These are phyloP conservation scores for Rhopalosiphum maidis DNA, from an alignment of 1,140 invertebrate genomes.

Conservation along the genomic window DNA sequence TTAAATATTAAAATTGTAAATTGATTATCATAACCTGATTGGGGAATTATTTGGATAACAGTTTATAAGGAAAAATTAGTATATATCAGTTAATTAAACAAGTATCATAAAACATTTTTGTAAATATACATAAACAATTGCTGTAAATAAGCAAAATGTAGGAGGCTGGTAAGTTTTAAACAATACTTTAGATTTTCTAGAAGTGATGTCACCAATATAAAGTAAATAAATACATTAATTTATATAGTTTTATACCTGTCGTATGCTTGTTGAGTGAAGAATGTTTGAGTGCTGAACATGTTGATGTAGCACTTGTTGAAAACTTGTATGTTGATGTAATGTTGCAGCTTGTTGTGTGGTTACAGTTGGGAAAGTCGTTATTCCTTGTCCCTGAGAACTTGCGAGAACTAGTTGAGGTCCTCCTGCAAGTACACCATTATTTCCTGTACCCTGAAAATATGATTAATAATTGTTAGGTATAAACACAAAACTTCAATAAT, in stretches of 20 bases:
- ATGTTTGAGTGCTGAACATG: slow-evolving; percentile 59
- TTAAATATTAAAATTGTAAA: background rate
- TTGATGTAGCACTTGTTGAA: slow-evolving; percentile 59
- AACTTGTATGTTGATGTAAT: slow-evolving; percentile 59
- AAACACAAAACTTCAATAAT: background rate
- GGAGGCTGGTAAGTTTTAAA: background rate
- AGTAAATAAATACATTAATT: background rate
- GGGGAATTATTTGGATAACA: background rate
- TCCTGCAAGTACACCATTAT: slow-evolving; percentile 58
- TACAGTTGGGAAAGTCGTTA: slow-evolving; percentile 59
- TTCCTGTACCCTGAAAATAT: slow-evolving; percentile 60
- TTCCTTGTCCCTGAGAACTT: slow-evolving; percentile 50
- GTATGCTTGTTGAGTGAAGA: slow-evolving; percentile 59
- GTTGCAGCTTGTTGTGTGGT: slow-evolving; percentile 46
- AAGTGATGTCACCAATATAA: background rate
- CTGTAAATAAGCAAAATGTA: background rate
- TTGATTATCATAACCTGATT: background rate
- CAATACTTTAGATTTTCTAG: background rate
- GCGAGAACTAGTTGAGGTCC: slow-evolving; percentile 59
- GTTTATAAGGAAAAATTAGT: background rate
- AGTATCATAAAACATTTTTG: background rate
- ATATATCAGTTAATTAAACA: background rate
- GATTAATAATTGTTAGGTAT: slow-evolving; percentile 1
- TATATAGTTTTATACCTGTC: slow-evolving; percentile 58
- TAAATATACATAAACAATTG: background rate